Conservation (phyloP, 2,797 vertebrate species). For the Sebastes glaucus region DNA sequence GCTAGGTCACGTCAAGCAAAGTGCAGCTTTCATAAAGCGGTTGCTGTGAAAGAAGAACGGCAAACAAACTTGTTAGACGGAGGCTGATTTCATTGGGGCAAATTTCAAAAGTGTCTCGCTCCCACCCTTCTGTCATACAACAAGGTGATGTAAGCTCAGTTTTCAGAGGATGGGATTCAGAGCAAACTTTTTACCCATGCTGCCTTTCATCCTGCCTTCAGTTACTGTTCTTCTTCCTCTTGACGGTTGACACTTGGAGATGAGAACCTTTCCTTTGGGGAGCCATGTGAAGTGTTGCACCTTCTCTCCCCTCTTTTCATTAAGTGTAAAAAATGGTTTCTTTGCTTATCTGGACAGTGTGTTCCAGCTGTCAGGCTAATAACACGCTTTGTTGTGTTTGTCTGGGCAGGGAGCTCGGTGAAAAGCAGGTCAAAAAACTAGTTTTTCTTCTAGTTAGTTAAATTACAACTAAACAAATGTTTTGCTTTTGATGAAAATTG, state of each 20-base stretch:
- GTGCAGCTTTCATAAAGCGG: neutral
- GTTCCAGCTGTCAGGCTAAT: conserved; percentile 41
- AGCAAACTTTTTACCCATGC: neutral
- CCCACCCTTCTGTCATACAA: neutral
- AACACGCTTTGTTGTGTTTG: conserved; percentile 11
- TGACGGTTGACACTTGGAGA: conserved; percentile 22
- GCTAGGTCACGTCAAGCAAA: neutral
- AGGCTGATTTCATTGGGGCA: neutral
- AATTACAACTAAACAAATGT: neutral
- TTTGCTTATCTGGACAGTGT: conserved; percentile 35
- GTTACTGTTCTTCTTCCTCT: neutral
- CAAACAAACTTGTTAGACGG: conserved; percentile 1
- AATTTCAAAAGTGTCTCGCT: neutral
- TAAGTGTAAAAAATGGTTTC: neutral
- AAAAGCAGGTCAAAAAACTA: neutral
- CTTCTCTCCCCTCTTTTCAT: neutral
- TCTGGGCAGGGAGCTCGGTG: neutral
- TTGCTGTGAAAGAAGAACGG: neutral
- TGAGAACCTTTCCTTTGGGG: conserved; percentile 17
- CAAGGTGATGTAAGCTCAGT: neutral
- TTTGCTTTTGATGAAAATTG: neutral
- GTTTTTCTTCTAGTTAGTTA: neutral
- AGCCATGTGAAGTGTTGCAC: conserved; percentile 6
- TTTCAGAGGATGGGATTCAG: neutral
- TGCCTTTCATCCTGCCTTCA: conserved; percentile 4